Base-by-base conservation (phyloP, 2,888 invertebrate species). In the Tipula unca region DNA sequence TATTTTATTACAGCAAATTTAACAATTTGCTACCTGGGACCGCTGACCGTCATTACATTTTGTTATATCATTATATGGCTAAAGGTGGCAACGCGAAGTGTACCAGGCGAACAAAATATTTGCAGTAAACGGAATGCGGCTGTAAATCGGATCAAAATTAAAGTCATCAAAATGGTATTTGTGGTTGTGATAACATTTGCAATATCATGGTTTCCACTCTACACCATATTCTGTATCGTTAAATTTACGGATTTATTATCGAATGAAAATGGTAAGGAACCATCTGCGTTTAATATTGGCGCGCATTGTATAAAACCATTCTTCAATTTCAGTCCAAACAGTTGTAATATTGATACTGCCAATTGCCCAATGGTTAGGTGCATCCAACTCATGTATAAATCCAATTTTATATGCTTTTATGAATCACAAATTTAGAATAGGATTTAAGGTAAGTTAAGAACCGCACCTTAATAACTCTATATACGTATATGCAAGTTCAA, bases 391-490 rank as follows among this genome's bases (percentile, higher is more conserved):
- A 82, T 92, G 92, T 88, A 92, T 93, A 88, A 93, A 93, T 88
- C 93, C 93, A 0, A 90, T 93, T 82, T 90, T 93, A 10, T 93
- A 93, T 89, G 92, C 92, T 54, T 92, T 92, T 88, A 92, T 93
- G 90, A 92, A 93, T 89, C 90, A 91, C 86, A 92, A 92, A 88
- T 93, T 92, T 89, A 89, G 93, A 54, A 89, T 90, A 32, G 93
- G 93, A 3, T 93, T 93, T 88, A 89, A 89, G 88, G 91, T 86
- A 86, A n/a, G n/a, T 48, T n/a, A 5, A n/a, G 48, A 48, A 39
- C 0, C 10, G 10, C 39, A 10, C 39, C 2, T 13, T 13, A 10
- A 39, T 39, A 4, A 6, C 32, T 32, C 32, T 32, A 32, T 32
- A 32, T n/a, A n/a, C n/a, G n/a, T n/a, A n/a, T n/a, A 32, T 32